These are phyloP conservation scores for Aleiodes leptofemur DNA, from an alignment of 2,888 invertebrate genomes.

Conservation along the genomic window DNA sequence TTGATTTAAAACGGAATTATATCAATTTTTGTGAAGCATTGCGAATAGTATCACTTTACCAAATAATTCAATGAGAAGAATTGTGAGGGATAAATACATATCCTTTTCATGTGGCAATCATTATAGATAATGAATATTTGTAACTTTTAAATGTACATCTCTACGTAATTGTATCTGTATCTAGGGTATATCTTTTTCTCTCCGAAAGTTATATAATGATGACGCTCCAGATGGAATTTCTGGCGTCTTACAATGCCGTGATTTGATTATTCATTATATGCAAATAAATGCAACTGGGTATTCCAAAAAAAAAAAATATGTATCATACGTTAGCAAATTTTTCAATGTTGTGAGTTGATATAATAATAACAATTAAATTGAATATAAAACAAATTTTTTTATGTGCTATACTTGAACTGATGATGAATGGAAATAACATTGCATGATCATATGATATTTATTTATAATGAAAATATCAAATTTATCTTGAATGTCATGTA, in stretches of 20 bases:
- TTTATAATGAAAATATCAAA: too few species aligned
- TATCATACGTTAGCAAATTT: not conserved
- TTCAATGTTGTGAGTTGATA: not conserved
- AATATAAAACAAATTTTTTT: constrained; percentile 13
- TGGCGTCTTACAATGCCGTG: constrained; percentile 60
- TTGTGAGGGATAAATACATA: constrained; percentile 37
- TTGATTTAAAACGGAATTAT: too few species aligned
- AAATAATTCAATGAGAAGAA: not conserved
- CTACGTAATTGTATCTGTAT: constrained; percentile 5
- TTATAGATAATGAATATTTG: not conserved
- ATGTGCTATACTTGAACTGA: not conserved
- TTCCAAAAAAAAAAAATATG: too few species aligned
- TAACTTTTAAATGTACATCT: not conserved
- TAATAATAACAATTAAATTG: too few species aligned
- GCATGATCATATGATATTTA: constrained; percentile 16
- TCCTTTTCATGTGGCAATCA: constrained; percentile 30
- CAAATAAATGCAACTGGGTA: not conserved
- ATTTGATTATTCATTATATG: constrained; percentile 63
- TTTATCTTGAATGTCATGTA: not conserved
- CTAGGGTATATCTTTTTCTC: constrained; percentile 7
- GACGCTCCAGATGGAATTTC: constrained; percentile 21
- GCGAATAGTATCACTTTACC: too few species aligned
- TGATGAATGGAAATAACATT: constrained; percentile 16
- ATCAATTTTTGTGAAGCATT: too few species aligned
- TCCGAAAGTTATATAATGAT: not conserved